Conservation (phyloP, 2,797 vertebrate species). For the Helarctos malayanus region DNA sequence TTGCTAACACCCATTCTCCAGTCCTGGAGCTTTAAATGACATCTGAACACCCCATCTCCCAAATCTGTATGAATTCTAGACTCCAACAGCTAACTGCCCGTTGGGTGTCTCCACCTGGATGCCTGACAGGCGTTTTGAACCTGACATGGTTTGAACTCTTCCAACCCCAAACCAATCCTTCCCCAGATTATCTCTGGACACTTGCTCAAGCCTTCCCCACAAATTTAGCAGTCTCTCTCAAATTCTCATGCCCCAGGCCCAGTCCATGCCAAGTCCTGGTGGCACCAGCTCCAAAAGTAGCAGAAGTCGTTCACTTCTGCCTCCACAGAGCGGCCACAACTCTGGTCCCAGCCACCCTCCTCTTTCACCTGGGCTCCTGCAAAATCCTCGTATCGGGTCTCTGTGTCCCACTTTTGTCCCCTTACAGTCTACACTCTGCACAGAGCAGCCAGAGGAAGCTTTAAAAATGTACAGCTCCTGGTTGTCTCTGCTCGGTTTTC, state of each 20-base stretch:
- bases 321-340: neutral
- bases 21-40: neutral
- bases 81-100: neutral
- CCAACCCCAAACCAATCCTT: neutral
- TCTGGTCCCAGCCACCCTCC: neutral
- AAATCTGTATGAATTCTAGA: neutral
- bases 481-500: neutral
- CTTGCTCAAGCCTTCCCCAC: neutral
- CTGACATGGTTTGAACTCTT: neutral
- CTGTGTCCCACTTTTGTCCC: fast-evolving
- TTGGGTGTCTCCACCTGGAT: neutral
- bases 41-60: neutral
- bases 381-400: neutral
- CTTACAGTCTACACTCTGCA: fast-evolving
- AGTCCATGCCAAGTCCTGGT: neutral
- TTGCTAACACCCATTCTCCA: neutral
- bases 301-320: too few relatives aligned
- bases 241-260: neutral
- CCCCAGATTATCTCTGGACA: neutral
- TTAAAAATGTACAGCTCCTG: neutral
- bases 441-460: neutral
- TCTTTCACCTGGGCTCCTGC: neutral
- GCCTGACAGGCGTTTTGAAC: too few relatives aligned
- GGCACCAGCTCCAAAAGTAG: neutral
- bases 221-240: neutral